Evolutionary conservation across 2,888 invertebrate genomes (phyloP).

Genomic region (Sturmia bella): DNA sequence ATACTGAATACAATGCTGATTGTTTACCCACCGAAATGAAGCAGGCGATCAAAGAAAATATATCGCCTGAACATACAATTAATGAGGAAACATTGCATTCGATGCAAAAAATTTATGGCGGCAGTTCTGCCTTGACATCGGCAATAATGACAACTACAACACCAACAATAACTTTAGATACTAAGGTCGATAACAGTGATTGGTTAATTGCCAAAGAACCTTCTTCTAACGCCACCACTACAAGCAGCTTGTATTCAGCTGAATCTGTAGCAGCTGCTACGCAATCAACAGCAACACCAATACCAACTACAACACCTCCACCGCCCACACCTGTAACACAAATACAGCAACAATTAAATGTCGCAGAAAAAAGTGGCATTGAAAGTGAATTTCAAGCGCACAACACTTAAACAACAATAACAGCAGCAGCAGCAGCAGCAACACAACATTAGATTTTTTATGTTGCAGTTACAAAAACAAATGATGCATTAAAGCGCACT

Average conservation of each 20-base stretch:
- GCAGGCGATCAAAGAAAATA: slow-evolving; percentile 85
- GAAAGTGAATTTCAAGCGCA: slow-evolving; percentile 62
- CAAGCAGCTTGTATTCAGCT: slow-evolving; percentile 41
- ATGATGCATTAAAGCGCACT: slow-evolving; percentile 12
- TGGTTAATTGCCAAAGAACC: slow-evolving; percentile 15
- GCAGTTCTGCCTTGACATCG: slow-evolving; percentile 23
- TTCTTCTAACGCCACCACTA: slow-evolving; percentile 1
- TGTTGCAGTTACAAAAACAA: slow-evolving; percentile 4
- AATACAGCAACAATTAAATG: slow-evolving; percentile 49
- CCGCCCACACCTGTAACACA: slow-evolving; percentile 20
- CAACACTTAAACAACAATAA: slow-evolving; percentile 63
- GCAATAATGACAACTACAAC: slow-evolving; percentile 28
- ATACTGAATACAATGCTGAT: slow-evolving; percentile 76
- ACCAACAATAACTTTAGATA: slow-evolving; percentile 24
- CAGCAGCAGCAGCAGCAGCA: slow-evolving; percentile 25
- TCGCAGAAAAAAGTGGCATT: slow-evolving; percentile 41
- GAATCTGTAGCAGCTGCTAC: slow-evolving; percentile 8
- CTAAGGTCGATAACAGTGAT: slow-evolving; percentile 15
- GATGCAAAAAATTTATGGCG: slow-evolving; percentile 76
- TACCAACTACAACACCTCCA: neutral
- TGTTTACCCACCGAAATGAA: slow-evolving; percentile 84
- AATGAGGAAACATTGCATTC: slow-evolving; percentile 78
- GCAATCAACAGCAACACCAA: neutral
- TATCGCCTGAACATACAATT: slow-evolving; percentile 85
- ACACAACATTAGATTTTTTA: slow-evolving; percentile 28